Percentiles rank a stretch among this genome's conserved stretches.
Evolutionary conservation across 2,113 vertebrate genomes (phyloP).

Genomic region (Cacatua alba): DNA sequence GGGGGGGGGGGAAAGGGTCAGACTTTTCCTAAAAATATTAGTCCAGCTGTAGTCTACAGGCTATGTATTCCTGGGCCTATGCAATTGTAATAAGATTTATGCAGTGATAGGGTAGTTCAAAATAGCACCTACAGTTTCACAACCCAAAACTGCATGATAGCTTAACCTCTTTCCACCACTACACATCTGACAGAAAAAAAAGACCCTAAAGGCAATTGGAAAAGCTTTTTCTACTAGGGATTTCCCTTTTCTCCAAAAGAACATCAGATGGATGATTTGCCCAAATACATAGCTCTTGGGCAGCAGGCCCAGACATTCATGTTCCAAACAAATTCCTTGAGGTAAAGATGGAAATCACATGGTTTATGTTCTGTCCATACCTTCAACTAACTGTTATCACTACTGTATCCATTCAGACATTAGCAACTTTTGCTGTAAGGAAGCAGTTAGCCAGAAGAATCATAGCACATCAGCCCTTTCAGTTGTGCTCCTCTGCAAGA

Average conservation of each 20-base stretch:
- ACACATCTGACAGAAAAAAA: neutral
- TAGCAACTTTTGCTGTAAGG: neutral
- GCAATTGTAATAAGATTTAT: neutral
- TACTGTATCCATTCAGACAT: neutral
- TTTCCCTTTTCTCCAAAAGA: neutral
- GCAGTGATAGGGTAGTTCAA: neutral
- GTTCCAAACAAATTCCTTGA: neutral
- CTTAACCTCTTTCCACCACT: neutral
- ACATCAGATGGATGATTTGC: neutral
- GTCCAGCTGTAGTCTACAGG: neutral
- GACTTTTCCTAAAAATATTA: neutral
- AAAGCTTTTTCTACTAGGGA: neutral
- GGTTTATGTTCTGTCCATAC: neutral
- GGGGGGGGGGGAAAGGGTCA: neutral
- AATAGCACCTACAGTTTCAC: neutral
- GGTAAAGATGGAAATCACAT: neutral
- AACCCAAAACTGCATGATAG: neutral
- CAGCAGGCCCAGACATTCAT: neutral
- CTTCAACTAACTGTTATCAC: neutral
- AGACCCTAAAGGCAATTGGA: neutral
- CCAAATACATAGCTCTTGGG: neutral
- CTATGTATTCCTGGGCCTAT: neutral
- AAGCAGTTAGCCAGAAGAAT: neutral
- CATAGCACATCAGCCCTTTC: neutral
- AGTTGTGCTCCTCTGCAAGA: neutral